These are phyloP conservation scores for Chrysogorgia sp. DNA, from an alignment of 92 coral and sea anemone species.

Conservation along the genomic window DNA sequence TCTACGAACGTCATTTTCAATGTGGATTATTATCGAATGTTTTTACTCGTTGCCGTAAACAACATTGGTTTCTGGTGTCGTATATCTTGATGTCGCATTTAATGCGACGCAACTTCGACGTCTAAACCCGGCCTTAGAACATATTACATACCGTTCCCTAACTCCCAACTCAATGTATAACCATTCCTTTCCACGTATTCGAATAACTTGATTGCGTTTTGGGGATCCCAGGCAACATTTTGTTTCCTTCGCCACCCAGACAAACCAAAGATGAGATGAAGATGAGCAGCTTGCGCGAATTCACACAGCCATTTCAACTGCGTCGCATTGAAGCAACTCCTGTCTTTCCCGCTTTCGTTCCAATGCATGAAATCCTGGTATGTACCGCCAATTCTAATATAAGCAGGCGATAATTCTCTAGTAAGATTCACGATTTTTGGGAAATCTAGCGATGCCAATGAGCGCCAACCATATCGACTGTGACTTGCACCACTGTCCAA, in stretches of 20 bases:
- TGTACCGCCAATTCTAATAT: constrained; percentile 43
- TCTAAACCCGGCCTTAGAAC: neutral
- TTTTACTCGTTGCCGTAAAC: no score
- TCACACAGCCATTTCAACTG: constrained; percentile 27
- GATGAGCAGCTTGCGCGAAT: constrained; percentile 27
- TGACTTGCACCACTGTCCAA: neutral
- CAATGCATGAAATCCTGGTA: constrained; percentile 15
- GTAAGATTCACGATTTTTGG: constrained; percentile 19
- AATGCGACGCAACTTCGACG: no score
- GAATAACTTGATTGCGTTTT: constrained; percentile 34
- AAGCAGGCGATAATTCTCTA: constrained; percentile 37
- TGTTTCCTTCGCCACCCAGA: constrained; percentile 29
- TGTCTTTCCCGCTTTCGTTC: neutral
- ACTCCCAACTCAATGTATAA: constrained; percentile 34
- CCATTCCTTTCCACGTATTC: constrained; percentile 16
- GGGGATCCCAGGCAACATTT: constrained; percentile 34
- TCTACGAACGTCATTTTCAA: no score
- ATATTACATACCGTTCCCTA: constrained; percentile 49
- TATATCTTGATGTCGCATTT: no score
- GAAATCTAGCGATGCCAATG: neutral
- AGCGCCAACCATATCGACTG: neutral
- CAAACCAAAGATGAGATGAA: constrained; percentile 45
- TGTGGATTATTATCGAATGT: no score
- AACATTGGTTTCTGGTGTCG: no score
- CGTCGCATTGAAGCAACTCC: constrained; percentile 20